phyloP scores from a whole-genome alignment of 2,113 vertebrate species.

The Gavia stellata region DNA sequence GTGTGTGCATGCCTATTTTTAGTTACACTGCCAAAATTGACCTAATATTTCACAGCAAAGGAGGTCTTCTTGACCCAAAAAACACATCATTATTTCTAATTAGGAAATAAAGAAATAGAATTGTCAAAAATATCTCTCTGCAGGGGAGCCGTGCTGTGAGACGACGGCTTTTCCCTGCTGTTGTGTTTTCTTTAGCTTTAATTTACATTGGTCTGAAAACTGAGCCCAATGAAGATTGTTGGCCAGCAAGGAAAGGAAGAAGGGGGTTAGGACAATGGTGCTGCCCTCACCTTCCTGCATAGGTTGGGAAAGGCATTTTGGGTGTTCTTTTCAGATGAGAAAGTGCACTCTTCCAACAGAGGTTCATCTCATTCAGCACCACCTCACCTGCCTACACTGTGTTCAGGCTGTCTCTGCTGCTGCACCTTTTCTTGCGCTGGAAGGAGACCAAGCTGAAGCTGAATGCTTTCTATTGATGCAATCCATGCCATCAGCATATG shows the following conservation, averaged over 20 bases:
- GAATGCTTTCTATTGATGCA: not conserved
- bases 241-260: not conserved
- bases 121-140: slow-evolving; percentile 8
- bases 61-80: slow-evolving; percentile 8
- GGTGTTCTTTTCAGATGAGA: not conserved
- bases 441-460: not conserved
- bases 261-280: not conserved
- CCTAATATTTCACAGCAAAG: slow-evolving; percentile 34
- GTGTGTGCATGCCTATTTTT: slow-evolving; percentile 14
- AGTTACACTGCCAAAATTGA: not conserved
- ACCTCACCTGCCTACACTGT: not conserved
- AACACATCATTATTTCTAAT: slow-evolving; percentile 50
- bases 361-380: not conserved
- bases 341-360: not conserved
- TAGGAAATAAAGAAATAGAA: slow-evolving; percentile 38
- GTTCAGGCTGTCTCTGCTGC: not conserved
- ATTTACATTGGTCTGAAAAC: not conserved
- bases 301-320: not conserved
- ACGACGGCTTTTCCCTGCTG: not conserved
- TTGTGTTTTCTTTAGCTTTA: slow-evolving; percentile 8
- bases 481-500: not conserved
- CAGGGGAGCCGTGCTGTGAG: not conserved
- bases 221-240: not conserved
- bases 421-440: not conserved
- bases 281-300: not conserved